Evolutionary conservation across 2,797 vertebrate species (phyloP), one percentile per base, ranked within the genome.

Genomic region (Euphonia xanthogaster): DNA sequence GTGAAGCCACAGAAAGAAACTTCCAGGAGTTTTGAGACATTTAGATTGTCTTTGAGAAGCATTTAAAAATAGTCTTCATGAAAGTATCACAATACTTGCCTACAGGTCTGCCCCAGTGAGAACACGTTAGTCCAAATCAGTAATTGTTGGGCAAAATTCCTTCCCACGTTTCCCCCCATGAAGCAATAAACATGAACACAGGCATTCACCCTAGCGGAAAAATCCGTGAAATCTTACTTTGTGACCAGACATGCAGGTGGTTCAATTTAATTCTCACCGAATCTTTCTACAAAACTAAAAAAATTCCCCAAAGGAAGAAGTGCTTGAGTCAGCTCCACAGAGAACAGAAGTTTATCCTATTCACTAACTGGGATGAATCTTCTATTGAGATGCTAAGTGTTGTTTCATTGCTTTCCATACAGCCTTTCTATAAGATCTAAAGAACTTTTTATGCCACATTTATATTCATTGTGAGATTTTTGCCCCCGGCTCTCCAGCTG

Each of bases 371-470:
- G 25, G 73, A 91, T 91, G 87, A 90, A 70, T 93, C 85, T 91
- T 93, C 82, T 93, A 93, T 91, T 97, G 83, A 97, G 87, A 95
- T 96, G 96, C 93, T 94, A 95, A 95, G 67, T 94, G 78, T 84
- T 80, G 50, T 75, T 88, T 91, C 70, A 72, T 55, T 96, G 75
- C 87, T 45, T 95, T 85, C 88, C 54, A 65, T 79, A 71, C 78
- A 94, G 81, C 50, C 42, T 70, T 96, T 87, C 80, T 61, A 37
- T 74, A 78, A 83, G 45, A 78, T 83, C 54, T 88, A 53, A 95
- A 86, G 44, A 78, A 72, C 51, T 83, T 74, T 88, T 91, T 88
- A 82, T 93, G 62, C 33, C 58, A 83, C 47, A 78, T 79, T 93
- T 79, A 27, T 68, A 93, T 80, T 87, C 78, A 78, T 33, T 92